phyloP scores from a whole-genome alignment of 2,797 vertebrate genomes.

The Siniperca obscura region DNA sequence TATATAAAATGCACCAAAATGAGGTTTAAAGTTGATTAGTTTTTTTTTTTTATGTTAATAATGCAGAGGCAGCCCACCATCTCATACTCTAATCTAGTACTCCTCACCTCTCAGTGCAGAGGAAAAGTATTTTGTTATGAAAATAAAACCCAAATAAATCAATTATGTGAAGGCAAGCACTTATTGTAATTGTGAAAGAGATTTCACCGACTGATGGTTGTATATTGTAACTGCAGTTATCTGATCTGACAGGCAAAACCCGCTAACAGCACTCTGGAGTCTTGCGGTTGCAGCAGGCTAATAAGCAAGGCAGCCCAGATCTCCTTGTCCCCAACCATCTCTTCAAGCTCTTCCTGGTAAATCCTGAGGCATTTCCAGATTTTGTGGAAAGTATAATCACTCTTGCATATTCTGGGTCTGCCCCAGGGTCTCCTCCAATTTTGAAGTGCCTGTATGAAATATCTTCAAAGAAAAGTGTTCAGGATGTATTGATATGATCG shows the following conservation, averaged over 20 bases:
- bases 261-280: not conserved
- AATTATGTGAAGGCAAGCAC: conserved; percentile 4
- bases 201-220: conserved; percentile 14
- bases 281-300: not conserved
- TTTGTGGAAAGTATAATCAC: conserved; percentile 5
- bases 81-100: not conserved
- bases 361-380: not conserved
- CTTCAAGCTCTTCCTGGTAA: not conserved
- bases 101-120: not conserved
- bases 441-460: not conserved
- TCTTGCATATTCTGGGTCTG: not conserved
- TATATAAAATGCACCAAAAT: conserved; percentile 16
- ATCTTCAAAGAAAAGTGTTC: not conserved
- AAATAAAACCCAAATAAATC: conserved; percentile 17
- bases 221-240: conserved; percentile 28
- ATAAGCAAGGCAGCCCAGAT: not conserved
- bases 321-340: not conserved
- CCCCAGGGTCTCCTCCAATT: not conserved
- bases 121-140: conserved; percentile 24
- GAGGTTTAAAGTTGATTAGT: conserved; percentile 4
- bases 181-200: conserved; percentile 19
- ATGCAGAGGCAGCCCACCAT: conserved; percentile 8
- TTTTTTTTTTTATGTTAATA: conserved; percentile 12
- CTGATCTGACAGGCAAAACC: conserved; percentile 25
- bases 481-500: not conserved